Base-by-base conservation (phyloP, 2,113 vertebrate species). In the Phrynosoma platyrhinos region DNA sequence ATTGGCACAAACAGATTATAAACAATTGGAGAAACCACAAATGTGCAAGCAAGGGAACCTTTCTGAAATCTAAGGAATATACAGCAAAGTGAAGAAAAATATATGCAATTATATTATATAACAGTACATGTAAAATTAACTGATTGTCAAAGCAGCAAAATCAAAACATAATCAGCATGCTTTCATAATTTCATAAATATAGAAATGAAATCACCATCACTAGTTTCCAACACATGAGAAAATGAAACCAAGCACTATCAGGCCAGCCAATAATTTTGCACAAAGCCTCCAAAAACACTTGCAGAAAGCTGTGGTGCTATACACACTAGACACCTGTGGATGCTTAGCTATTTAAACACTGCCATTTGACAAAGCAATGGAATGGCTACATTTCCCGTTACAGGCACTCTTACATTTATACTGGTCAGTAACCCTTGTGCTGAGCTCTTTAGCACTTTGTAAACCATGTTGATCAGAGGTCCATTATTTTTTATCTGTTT, bases 401-500 rank as follows among this genome's bases (percentile, higher is more conserved):
- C 96, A 96, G 96, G 96, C 95, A 96, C 96, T 96, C 98, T 98
- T 98, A 98, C 97, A 98, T 98, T 98, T 96, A 97, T 97, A 97
- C 97, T 94, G 96, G 96, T 96, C 79, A 97, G 97, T 94, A 96
- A 98, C 96, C 96, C 96, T 93, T 94, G 97, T 96, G 97, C 95
- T 96, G 97, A 96, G 95, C 96, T 98, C 97, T 98, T 96, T 95
- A 98, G 96, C 95, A 97, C 97, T 97, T 96, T 98, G 98, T 97
- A 97, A 95, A 98, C 96, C 96, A 97, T 97, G 97, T 97, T 96
- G 97, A 98, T 98, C 97, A 97, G 96, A 96, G 97, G 98, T 95
- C 98, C 97, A 97, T 98, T 98, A 98, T 97, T 98, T 97, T 98
- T 98, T 96, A 98, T 98, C 98, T 98, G 97, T 98, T 98, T 97